These are phyloP conservation scores for Vanessa atalanta DNA, from an alignment of 1,140 invertebrate species.

Conservation along the genomic window DNA sequence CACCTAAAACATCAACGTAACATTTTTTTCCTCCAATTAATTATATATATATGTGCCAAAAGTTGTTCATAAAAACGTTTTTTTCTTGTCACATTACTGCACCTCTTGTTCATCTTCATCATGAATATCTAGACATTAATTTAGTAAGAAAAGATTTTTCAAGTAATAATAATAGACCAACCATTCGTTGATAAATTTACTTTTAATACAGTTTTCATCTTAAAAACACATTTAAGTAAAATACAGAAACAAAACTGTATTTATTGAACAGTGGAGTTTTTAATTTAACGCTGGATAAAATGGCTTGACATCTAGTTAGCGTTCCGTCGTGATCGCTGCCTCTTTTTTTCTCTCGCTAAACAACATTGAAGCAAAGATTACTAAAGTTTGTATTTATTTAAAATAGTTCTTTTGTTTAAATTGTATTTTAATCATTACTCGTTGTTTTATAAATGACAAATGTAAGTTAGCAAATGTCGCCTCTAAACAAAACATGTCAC, in stretches of 20 bases:
- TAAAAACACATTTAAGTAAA: neutral
- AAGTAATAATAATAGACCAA: no score
- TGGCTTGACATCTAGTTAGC: conserved; percentile 27
- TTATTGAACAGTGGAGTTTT: conserved; percentile 24
- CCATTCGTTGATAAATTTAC: neutral
- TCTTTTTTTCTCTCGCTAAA: conserved; percentile 8
- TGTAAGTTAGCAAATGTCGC: no score
- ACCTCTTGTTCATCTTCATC: no score
- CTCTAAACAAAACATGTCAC: no score
- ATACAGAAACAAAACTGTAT: neutral
- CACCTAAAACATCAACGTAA: no score
- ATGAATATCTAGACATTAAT: no score
- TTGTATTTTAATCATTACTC: neutral
- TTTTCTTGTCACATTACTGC: no score
- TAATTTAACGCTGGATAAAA: conserved; percentile 25
- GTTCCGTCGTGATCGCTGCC: conserved; percentile 15
- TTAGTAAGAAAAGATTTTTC: no score
- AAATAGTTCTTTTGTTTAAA: conserved; percentile 13
- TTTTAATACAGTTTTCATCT: neutral
- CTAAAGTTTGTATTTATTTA: conserved; percentile 10
- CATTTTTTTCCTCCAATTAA: no score
- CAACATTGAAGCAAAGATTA: conserved; percentile 17
- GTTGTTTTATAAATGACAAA: no score
- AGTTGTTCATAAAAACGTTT: no score
- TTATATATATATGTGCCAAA: no score